Evolutionary conservation across 2,888 invertebrate genomes (phyloP).

Genomic region (Priapulus caudatus): DNA sequence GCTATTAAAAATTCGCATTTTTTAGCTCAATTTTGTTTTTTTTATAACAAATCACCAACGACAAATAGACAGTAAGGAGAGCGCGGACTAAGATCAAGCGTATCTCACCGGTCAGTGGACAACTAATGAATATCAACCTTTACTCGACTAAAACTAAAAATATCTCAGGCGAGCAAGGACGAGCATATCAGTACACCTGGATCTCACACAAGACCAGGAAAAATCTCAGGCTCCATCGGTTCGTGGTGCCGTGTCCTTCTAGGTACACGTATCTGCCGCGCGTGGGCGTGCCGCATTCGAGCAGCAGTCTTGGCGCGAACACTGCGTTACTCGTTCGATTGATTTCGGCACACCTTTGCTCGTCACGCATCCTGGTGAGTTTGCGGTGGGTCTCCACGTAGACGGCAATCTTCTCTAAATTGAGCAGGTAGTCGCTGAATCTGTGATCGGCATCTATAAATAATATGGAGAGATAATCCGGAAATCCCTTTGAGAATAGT

Average conservation of each 20-base stretch:
- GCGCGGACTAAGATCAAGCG: too few species aligned
- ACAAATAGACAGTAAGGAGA: too few species aligned
- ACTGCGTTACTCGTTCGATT: conserved; percentile 42
- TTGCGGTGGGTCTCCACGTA: conserved; percentile 41
- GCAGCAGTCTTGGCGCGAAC: conserved; percentile 40
- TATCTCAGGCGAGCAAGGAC: too few species aligned
- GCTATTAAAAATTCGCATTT: too few species aligned
- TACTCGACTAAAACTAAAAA: too few species aligned
- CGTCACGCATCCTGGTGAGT: conserved; percentile 26
- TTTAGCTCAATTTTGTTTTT: too few species aligned
- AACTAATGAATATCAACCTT: too few species aligned
- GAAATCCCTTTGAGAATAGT: too few species aligned
- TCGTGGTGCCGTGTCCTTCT: conserved; percentile 42
- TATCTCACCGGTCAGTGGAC: too few species aligned
- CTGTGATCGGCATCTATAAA: conserved; percentile 30
- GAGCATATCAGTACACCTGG: conserved; percentile 41
- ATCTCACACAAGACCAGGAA: conserved; percentile 45
- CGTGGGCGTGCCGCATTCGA: conserved; percentile 39
- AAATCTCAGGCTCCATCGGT: conserved; percentile 41
- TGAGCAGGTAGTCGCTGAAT: conserved; percentile 40
- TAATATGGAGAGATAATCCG: conserved; percentile 5
- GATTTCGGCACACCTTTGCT: conserved; percentile 39
- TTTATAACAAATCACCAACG: too few species aligned
- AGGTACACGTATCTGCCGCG: conserved; percentile 43
- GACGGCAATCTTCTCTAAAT: conserved; percentile 42